Evolutionary conservation across 2,888 invertebrate genomes (phyloP), one percentile per base, ranked within the genome.

Genomic region (Anodontia alba): DNA sequence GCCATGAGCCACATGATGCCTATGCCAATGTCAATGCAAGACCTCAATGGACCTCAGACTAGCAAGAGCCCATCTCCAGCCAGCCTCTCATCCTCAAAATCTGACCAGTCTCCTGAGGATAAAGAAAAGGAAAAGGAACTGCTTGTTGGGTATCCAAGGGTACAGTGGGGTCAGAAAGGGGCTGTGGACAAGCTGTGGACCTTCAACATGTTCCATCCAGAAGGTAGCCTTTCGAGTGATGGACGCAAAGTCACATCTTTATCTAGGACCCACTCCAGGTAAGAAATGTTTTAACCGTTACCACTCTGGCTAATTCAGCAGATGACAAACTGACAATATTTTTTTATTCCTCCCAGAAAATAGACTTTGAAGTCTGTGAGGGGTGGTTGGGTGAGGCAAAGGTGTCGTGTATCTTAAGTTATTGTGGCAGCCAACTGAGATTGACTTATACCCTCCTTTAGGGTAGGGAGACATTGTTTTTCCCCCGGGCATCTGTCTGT

Each of bases 221-320:
- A 78, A 42, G 81, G 86, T 29, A 76, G 87, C 8, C 38, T 89
- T 7, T 84, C 89, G 42, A 84, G 88, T 49, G 92, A 92, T 81
- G 91, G 91, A 31, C 81, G 92, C 29, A 92, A 92, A 77, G 90
- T 91, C 54, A 91, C 92, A 33, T 93, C 93, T 23, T 84, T 94
- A 38, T 94, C 94, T 8, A 90, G 93, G 54, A 92, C 94, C 43
- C 93, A 93, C 81, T 94, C 94, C 76, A 92, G 94, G 94, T 94
- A 81, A 84, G 84, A 72, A 29, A 26, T 7, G 31, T n/a, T n/a
- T n/a, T n/a, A n/a, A n/a, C n/a, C n/a, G n/a, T 67, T 23, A 8
- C 8, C 43, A 43, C 43, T n/a, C n/a, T n/a, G n/a, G n/a, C n/a
- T n/a, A n/a, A n/a, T n/a, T n/a, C n/a, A n/a, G n/a, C n/a, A n/a